A percentile compares a stretch with the other conserved stretches of the same genome.
phyloP scores from a whole-genome alignment of 1,140 invertebrate genomes.

The Latrodectus geometricus region DNA sequence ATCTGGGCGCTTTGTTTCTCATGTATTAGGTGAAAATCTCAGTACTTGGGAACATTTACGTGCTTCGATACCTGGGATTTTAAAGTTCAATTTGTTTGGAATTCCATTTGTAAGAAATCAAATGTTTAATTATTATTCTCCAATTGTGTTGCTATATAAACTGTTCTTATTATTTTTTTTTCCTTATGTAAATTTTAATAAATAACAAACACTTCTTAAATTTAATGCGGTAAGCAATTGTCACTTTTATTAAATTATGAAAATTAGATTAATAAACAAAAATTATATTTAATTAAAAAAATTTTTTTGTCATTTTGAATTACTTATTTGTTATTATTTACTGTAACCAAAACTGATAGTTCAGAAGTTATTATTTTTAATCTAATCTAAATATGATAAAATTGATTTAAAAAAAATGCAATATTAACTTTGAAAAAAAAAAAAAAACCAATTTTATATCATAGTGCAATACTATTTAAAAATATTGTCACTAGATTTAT shows the following conservation, averaged over 20 bases:
- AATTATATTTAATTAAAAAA: too few relatives aligned
- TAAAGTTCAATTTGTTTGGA: slow-evolving; percentile 70
- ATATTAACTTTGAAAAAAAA: too few relatives aligned
- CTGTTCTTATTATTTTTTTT: neutral
- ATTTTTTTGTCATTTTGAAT: too few relatives aligned
- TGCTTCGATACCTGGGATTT: slow-evolving; percentile 70
- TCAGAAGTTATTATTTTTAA: too few relatives aligned
- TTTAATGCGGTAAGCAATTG: neutral
- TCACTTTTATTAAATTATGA: neutral
- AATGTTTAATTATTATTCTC: neutral
- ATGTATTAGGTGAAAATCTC: slow-evolving; percentile 74
- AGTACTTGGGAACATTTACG: slow-evolving; percentile 70
- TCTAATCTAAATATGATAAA: too few relatives aligned
- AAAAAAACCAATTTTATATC: too few relatives aligned
- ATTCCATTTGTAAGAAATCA: slow-evolving; percentile 68
- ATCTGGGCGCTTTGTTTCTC: slow-evolving; percentile 72
- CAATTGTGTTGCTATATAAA: neutral
- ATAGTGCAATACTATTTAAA: too few relatives aligned
- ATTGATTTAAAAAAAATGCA: too few relatives aligned
- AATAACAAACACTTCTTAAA: neutral
- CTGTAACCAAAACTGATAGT: too few relatives aligned
- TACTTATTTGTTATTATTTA: too few relatives aligned
- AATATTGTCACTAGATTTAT: too few relatives aligned
- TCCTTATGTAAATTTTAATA: neutral
- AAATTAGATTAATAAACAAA: too few relatives aligned